Evolutionary conservation across 2,113 vertebrate species (phyloP).

Genomic region (Corydoras maculifer): DNA sequence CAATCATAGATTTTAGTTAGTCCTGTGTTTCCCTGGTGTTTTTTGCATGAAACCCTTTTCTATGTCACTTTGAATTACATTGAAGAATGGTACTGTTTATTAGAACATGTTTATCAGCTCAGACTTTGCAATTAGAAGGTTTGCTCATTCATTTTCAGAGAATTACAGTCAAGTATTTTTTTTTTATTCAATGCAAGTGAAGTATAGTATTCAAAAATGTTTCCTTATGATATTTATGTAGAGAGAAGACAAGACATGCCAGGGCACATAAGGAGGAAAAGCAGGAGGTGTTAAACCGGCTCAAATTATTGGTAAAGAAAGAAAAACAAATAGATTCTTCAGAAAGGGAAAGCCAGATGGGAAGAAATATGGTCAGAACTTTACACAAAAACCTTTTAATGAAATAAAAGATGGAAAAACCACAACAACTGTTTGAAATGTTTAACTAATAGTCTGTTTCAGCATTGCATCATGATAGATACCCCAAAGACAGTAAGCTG

Average conservation of each 20-base stretch:
- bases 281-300: conserved; percentile 56
- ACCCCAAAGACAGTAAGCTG: conserved; percentile 36
- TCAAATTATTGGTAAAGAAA: conserved; percentile 69
- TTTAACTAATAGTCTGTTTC: conserved; percentile 31
- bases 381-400: neutral
- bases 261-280: conserved; percentile 61
- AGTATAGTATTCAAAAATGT: too few relatives aligned
- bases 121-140: too few relatives aligned
- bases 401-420: neutral
- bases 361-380: conserved; percentile 54
- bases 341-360: conserved; percentile 55
- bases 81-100: too few relatives aligned
- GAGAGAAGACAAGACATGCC: conserved; percentile 58
- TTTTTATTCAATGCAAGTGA: too few relatives aligned
- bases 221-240: conserved; percentile 38
- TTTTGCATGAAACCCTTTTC: too few relatives aligned
- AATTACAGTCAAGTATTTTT: too few relatives aligned
- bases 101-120: too few relatives aligned
- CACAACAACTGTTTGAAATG: neutral
- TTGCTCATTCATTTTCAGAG: too few relatives aligned
- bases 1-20: too few relatives aligned
- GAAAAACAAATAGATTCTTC: conserved; percentile 57
- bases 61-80: too few relatives aligned
- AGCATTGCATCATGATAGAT: conserved; percentile 9
- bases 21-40: too few relatives aligned